Base-by-base conservation (phyloP, 2,888 invertebrate genomes). In the Pyrochroa serraticornis region DNA sequence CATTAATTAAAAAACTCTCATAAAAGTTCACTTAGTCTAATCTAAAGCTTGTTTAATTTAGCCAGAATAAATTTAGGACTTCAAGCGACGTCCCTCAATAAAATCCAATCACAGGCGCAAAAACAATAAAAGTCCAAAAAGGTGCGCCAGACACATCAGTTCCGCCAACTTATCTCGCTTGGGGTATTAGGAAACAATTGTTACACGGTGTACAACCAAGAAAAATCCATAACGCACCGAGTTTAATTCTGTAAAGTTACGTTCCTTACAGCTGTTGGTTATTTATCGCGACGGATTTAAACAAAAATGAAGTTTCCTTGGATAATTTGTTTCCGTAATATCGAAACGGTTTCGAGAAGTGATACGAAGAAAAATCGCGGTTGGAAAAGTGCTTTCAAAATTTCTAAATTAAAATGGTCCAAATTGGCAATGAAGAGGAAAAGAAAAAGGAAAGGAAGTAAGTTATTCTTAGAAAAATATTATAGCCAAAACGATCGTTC, bases 251-350 rank as follows among this genome's bases (percentile, higher is more conserved):
- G 22, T 22, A 22, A 22, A 22, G 22, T 22, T 22, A 22, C 22
- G 22, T 5, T 22, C 22, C 22, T 22, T 22, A 22, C 22, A 22
- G 22, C 22, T 22, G 22, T 22, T 22, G 22, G 22, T 22, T 22
- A 22, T 22, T 22, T 22, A 22, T 22, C 22, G 22, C 22, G 22
- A 5, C 22, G 31, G 33, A 54, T 54, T 36, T 12, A 12, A 31
- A 45, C 13, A 36, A 48, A 47, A 35, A 75, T 75, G 74, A 74
- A 74, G 61, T 47, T 75, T 42, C 70, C 67, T 50, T 74, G 74
- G 72, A 60, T 71, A 32, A 52, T 67, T 57, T 74, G 75, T 62
- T 58, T 71, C 7, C 66, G 58, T 45, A 53, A 60, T 14, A 58
- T 58, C 36, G 58, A 49, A 37, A 58, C 56, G 7, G 50, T 64